Conservation (phyloP, 2,797 vertebrate species). For the Acrossocheilus wenchowensis region DNA sequence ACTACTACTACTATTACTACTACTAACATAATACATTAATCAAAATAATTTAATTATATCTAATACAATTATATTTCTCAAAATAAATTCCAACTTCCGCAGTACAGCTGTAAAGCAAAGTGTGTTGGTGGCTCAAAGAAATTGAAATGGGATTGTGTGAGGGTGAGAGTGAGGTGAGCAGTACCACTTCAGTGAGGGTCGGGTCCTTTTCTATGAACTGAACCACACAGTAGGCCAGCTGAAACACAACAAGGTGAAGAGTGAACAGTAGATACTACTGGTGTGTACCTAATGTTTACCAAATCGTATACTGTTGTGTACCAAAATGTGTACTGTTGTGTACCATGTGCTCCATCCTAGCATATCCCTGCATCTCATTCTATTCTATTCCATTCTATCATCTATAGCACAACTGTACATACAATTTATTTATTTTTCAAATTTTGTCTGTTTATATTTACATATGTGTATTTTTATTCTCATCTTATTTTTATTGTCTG, state of each 20-base stretch:
- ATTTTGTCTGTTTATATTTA: too few species aligned
- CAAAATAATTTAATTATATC: neutral
- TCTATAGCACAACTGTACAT: too few species aligned
- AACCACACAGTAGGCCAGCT: constrained; percentile 98
- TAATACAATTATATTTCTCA: neutral
- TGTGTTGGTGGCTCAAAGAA: neutral
- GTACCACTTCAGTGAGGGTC: constrained; percentile 93
- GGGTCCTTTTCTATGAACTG: constrained; percentile 99
- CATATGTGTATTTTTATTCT: too few species aligned
- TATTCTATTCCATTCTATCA: too few species aligned
- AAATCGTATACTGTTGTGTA: too few species aligned
- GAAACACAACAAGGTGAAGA: constrained; percentile 65
- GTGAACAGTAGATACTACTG: neutral
- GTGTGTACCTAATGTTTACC: too few species aligned
- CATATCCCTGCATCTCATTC: too few species aligned
- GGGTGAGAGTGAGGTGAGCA: constrained; percentile 16
- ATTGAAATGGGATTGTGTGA: neutral
- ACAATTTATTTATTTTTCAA: too few species aligned
- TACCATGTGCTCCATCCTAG: too few species aligned
- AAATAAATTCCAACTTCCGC: neutral
- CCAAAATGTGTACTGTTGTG: too few species aligned
- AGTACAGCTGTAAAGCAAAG: neutral
- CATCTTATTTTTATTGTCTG: too few species aligned
- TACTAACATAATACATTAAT: neutral
- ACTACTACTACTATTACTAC: neutral